phyloP scores from a whole-genome alignment of 2,797 vertebrate species.

The Triplophysa yarkandensis region DNA sequence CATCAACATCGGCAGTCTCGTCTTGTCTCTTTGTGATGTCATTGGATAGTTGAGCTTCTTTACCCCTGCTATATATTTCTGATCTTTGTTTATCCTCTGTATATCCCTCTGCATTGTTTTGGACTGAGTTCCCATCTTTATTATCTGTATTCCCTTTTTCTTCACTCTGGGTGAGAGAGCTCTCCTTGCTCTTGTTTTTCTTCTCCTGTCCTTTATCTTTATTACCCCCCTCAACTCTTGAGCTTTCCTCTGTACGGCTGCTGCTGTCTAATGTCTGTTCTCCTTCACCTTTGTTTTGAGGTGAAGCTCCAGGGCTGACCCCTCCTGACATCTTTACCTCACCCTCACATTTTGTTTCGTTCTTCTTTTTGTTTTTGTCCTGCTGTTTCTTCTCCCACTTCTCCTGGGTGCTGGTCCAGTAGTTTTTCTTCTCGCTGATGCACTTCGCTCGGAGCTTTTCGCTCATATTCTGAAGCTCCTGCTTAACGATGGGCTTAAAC shows the following conservation, averaged over 20 bases:
- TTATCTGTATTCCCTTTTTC: conserved; percentile 56
- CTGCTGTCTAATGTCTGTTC: conserved; percentile 19
- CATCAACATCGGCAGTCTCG: conserved; percentile 41
- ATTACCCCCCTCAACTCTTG: conserved; percentile 39
- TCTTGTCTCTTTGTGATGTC: conserved; percentile 54
- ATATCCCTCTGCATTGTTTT: conserved; percentile 56
- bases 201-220: conserved; percentile 45
- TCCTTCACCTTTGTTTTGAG: conserved; percentile 31
- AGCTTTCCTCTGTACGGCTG: conserved; percentile 33
- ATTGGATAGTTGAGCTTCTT: conserved; percentile 57
- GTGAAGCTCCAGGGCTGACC: conserved; percentile 16
- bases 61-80: conserved; percentile 52
- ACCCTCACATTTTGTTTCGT: conserved; percentile 33
- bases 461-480: conserved; percentile 72
- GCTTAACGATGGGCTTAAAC: conserved; percentile 67
- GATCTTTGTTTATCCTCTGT: conserved; percentile 56
- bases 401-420: conserved; percentile 67
- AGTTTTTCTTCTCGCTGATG: conserved; percentile 71
- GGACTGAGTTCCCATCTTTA: conserved; percentile 56
- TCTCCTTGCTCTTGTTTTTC: conserved; percentile 42
- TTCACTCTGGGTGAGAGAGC: conserved; percentile 19
- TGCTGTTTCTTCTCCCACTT: conserved; percentile 61
- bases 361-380: conserved; percentile 50
- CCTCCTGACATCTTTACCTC: conserved; percentile 36
- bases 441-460: conserved; percentile 63